Conservation (phyloP, 2,113 vertebrate genomes). For the Naja naja region DNA sequence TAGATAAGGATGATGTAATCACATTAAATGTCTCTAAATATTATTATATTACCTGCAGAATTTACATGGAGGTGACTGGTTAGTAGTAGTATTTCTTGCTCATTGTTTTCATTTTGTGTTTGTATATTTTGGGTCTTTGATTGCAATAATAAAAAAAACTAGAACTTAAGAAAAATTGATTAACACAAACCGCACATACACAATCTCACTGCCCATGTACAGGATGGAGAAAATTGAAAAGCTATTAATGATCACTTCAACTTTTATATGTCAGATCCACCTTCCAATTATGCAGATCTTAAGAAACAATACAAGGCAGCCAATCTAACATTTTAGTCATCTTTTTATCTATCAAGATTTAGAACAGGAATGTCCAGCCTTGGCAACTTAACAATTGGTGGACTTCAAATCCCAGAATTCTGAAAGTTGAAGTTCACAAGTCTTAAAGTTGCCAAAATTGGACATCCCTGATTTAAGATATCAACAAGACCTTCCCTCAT, state of each 20-base stretch:
- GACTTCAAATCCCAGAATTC: background rate
- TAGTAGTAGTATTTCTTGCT: background rate
- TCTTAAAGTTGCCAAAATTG: background rate
- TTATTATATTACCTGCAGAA: background rate
- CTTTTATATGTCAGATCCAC: background rate
- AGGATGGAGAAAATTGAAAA: background rate
- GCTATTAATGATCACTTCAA: background rate
- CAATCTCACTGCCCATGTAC: background rate
- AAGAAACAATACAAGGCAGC: background rate
- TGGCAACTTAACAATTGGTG: background rate
- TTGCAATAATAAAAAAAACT: background rate
- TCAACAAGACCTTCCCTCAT: background rate
- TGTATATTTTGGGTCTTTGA: background rate
- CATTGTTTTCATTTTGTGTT: background rate
- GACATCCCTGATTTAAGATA: background rate
- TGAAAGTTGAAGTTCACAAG: background rate
- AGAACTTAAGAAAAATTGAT: background rate
- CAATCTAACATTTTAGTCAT: background rate
- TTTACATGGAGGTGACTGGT: background rate
- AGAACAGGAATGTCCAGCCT: background rate
- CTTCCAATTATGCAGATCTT: background rate
- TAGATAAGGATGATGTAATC: background rate
- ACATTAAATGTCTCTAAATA: background rate
- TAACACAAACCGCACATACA: background rate
- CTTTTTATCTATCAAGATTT: background rate